Conservation (phyloP, 2,797 vertebrate species). For the Diglossa cyanea region DNA sequence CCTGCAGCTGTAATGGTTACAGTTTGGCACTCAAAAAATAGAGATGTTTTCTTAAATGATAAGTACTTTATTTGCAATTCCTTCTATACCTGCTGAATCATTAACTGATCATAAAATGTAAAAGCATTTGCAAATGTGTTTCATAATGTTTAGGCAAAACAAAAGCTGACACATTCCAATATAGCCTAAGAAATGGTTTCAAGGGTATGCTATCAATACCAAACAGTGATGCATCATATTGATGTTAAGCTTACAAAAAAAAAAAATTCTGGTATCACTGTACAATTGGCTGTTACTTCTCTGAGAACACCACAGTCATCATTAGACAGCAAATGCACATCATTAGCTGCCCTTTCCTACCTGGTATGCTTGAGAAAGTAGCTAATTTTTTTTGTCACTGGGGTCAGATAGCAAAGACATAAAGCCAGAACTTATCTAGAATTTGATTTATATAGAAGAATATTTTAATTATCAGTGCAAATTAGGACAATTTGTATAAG, state of each 20-base stretch:
- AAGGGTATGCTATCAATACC: neutral
- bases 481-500: neutral
- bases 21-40: neutral
- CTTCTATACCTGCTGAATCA: neutral
- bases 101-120: neutral
- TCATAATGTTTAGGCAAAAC: neutral
- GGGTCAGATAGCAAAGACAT: neutral
- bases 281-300: neutral
- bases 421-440: neutral
- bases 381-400: rapidly evolving
- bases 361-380: neutral
- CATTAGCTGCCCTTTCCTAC: neutral
- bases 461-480: neutral
- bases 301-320: neutral
- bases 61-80: neutral
- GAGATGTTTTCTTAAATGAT: neutral
- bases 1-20: neutral
- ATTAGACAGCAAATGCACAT: neutral
- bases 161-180: neutral
- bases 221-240: neutral
- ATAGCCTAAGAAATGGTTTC: neutral
- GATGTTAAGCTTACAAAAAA: neutral
- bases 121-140: rapidly evolving
- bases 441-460: neutral
- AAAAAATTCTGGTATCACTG: neutral